phyloP scores from a whole-genome alignment of 1,140 invertebrate species.

The Zaprionus nigranus region DNA sequence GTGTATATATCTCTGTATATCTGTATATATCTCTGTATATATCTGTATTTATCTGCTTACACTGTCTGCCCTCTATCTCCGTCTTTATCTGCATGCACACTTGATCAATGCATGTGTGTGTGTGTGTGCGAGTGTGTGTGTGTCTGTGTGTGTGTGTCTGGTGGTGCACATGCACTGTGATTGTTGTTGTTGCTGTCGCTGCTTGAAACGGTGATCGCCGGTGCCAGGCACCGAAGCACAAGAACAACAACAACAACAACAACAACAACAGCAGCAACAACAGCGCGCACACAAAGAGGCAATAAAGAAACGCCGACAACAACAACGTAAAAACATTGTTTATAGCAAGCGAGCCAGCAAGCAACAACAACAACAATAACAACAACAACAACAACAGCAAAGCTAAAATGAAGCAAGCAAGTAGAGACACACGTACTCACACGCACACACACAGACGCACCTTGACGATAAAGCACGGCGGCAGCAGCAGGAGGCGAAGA shows the following conservation, averaged over 20 bases:
- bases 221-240: constrained; percentile 65
- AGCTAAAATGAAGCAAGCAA: constrained; percentile 17
- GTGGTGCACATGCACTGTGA: constrained; percentile 70
- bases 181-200: constrained; percentile 56
- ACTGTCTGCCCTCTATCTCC: background rate
- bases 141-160: constrained; percentile 9
- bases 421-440: background rate
- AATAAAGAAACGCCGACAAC: constrained; percentile 57
- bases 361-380: constrained; percentile 5
- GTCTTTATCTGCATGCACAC: constrained; percentile 1
- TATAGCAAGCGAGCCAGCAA: constrained; percentile 46
- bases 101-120: constrained; percentile 4
- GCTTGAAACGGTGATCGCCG: constrained; percentile 77
- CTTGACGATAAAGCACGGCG: constrained; percentile 38
- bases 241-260: constrained; percentile 19
- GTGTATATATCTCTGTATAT: background rate
- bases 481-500: background rate
- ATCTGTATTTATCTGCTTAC: background rate
- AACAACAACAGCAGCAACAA: constrained; percentile 17
- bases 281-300: constrained; percentile 52
- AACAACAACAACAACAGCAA: constrained; percentile 2
- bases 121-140: background rate
- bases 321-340: constrained; percentile 52
- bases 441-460: constrained; percentile 27
- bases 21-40: too few species aligned